A percentile compares a stretch with the other conserved stretches of the same genome.
Evolutionary conservation across 1,140 invertebrate species (phyloP).

Genomic region (Belonocnema kinseyi): DNA sequence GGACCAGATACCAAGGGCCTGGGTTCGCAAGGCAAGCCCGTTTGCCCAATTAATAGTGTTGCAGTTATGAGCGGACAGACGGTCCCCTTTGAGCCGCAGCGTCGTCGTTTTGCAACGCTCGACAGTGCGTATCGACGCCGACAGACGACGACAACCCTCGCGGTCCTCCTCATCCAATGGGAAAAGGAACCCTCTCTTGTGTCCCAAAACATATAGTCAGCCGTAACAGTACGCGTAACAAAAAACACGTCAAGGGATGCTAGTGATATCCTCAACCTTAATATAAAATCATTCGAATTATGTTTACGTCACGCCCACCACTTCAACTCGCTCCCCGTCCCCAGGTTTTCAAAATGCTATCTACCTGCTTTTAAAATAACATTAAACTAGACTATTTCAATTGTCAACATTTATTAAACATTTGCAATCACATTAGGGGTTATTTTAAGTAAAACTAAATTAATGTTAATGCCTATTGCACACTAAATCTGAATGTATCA

Average conservation of each 20-base stretch:
- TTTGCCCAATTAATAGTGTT: constrained; percentile 61
- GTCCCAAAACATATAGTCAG: constrained; percentile 51
- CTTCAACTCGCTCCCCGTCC: not conserved
- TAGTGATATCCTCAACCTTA: not conserved
- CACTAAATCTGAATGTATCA: too few species aligned
- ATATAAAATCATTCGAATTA: not conserved
- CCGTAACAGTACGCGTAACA: constrained; percentile 49
- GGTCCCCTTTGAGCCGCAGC: constrained; percentile 54
- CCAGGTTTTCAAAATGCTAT: not conserved
- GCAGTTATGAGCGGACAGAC: constrained; percentile 52
- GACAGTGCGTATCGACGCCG: constrained; percentile 65
- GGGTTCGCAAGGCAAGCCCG: constrained; percentile 44
- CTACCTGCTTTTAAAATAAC: not conserved
- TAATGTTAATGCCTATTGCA: too few species aligned
- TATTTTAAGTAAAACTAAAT: too few species aligned
- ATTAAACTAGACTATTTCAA: too few species aligned
- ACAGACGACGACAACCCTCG: constrained; percentile 59
- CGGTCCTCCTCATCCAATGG: constrained; percentile 42
- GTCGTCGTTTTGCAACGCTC: constrained; percentile 63
- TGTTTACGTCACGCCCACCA: constrained; percentile 5
- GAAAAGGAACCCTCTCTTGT: constrained; percentile 52
- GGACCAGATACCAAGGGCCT: constrained; percentile 44
- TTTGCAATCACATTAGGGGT: too few species aligned
- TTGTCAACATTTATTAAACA: too few species aligned
- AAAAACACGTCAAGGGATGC: constrained; percentile 42